Evolutionary conservation across 2,113 vertebrate genomes (phyloP).

Genomic region (Hydrolagus affinis): DNA sequence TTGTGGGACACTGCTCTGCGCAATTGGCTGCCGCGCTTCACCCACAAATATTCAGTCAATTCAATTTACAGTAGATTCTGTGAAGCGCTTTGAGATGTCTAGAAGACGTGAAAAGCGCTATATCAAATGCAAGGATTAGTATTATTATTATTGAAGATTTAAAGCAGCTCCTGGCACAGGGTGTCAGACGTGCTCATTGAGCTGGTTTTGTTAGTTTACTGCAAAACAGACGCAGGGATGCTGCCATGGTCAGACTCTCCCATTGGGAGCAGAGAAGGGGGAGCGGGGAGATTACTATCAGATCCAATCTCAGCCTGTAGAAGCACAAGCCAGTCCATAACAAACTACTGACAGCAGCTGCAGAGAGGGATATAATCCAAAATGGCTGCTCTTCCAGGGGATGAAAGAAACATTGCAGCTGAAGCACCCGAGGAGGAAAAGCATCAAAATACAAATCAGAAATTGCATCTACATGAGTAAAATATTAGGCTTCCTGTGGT

Average conservation of each 20-base stretch:
- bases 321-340: background rate
- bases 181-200: no score
- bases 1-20: no score
- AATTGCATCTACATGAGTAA: background rate
- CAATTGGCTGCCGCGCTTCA: no score
- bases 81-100: no score
- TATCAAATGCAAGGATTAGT: no score
- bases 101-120: no score
- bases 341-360: background rate
- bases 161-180: no score
- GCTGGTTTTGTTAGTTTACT: no score
- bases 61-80: no score
- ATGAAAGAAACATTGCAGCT: background rate
- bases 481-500: no score
- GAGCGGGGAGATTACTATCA: background rate
- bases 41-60: no score
- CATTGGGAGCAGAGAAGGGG: background rate
- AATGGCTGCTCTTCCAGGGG: background rate
- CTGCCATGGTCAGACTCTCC: background rate
- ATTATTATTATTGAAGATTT: no score
- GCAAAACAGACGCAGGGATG: background rate
- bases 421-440: background rate
- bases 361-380: background rate
- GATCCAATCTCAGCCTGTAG: background rate
- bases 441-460: background rate